phyloP scores from a whole-genome alignment of 2,888 invertebrate genomes.

The Oxytorus armatus region DNA sequence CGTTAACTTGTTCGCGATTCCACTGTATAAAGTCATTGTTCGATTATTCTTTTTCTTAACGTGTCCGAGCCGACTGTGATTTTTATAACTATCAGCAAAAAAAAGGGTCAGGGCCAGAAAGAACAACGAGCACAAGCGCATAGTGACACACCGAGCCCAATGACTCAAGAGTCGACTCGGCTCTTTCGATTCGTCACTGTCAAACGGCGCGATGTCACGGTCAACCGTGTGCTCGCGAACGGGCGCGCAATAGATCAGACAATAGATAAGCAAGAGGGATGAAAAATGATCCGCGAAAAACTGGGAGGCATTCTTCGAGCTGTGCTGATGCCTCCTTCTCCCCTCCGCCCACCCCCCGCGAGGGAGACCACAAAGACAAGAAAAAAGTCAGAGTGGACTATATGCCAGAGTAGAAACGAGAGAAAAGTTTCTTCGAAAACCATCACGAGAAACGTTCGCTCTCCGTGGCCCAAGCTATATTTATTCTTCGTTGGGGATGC shows the following conservation, averaged over 20 bases:
- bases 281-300: conserved; percentile 84
- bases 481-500: conserved; percentile 10
- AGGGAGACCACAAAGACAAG: conserved; percentile 33
- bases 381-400: neutral
- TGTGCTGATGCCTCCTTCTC: conserved; percentile 9
- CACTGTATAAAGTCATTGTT: neutral
- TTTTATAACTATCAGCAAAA: conserved; percentile 34
- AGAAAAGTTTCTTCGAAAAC: conserved; percentile 13
- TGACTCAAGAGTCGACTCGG: conserved; percentile 82
- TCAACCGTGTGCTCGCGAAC: conserved; percentile 70
- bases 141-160: conserved; percentile 71
- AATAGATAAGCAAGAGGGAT: conserved; percentile 81
- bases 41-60: conserved; percentile 7
- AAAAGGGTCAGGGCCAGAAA: conserved; percentile 57
- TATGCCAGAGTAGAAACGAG: neutral
- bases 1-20: conserved; percentile 5
- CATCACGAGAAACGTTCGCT: conserved; percentile 6
- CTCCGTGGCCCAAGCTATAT: too few relatives aligned
- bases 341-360: conserved; percentile 2
- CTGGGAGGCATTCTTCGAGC: conserved; percentile 67
- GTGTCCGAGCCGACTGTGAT: conserved; percentile 15
- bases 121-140: conserved; percentile 45
- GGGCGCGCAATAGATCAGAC: conserved; percentile 78
- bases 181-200: conserved; percentile 84
- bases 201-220: conserved; percentile 83